These are phyloP conservation scores for Drosophila ochracea DNA, from an alignment of 2,888 invertebrate species.

Conservation along the genomic window DNA sequence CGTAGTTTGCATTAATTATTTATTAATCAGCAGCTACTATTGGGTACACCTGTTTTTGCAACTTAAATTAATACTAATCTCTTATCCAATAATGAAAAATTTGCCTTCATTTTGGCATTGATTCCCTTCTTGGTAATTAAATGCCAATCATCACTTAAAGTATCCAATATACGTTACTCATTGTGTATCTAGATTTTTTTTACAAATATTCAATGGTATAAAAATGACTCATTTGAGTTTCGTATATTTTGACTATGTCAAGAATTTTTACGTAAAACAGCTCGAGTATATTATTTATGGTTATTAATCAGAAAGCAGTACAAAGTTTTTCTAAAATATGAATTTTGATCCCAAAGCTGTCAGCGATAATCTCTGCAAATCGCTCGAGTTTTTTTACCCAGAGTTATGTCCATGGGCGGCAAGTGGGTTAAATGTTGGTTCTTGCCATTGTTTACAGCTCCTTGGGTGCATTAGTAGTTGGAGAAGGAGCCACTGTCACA, in stretches of 20 bases:
- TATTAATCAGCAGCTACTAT: background rate
- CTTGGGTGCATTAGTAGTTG: constrained; percentile 1
- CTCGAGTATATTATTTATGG: constrained; percentile 20
- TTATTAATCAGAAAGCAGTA: constrained; percentile 25
- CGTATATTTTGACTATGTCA: background rate
- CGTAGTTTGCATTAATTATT: background rate
- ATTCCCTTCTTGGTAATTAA: background rate
- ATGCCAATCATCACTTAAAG: background rate
- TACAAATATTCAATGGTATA: background rate
- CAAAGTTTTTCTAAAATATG: constrained; percentile 33
- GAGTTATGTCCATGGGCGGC: constrained; percentile 56
- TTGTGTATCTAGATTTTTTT: background rate
- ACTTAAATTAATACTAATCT: background rate
- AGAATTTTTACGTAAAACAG: background rate
- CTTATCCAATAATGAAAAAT: background rate
- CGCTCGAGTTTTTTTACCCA: constrained; percentile 46
- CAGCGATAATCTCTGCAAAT: constrained; percentile 60
- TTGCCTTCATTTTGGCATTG: background rate
- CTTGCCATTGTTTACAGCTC: constrained; percentile 46
- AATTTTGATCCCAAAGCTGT: constrained; percentile 35
- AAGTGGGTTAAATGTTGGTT: constrained; percentile 50
- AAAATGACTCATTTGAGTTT: background rate
- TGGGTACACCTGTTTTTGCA: background rate
- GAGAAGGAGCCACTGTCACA: constrained; percentile 56
- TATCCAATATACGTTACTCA: background rate